Percentiles rank a stretch among this genome's conserved stretches.
Conservation (phyloP, 1,140 invertebrate species). For the Eumeta japonica region DNA sequence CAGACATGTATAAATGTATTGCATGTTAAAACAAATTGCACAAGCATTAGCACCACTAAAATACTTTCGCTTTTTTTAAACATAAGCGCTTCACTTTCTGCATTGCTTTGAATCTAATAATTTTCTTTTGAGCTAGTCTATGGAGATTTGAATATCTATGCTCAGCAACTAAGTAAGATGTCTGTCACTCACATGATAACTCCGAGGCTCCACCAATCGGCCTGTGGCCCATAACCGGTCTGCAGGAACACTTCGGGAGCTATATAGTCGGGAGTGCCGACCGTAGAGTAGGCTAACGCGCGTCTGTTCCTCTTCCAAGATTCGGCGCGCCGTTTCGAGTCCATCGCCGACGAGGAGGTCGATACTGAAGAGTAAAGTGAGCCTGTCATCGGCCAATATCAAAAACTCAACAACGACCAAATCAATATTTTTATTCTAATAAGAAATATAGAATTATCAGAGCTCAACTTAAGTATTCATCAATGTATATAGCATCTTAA, state of each 20-base stretch:
- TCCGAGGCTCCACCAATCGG: constrained; percentile 99
- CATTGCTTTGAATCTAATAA: too few relatives aligned
- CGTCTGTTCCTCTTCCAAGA: constrained; percentile 96
- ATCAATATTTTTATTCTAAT: constrained; percentile 1
- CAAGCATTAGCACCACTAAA: too few relatives aligned
- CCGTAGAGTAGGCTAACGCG: constrained; percentile 92
- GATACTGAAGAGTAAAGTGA: constrained; percentile 39
- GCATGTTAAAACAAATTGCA: too few relatives aligned
- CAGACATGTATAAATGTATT: too few relatives aligned
- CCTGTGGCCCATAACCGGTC: constrained; percentile 94
- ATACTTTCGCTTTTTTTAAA: too few relatives aligned
- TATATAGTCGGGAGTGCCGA: constrained; percentile 99
- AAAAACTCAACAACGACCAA: background rate
- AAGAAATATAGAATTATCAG: constrained; percentile 3
- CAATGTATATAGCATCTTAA: constrained; percentile 3
- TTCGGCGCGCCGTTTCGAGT: constrained; percentile 94
- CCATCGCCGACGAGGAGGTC: constrained; percentile 71
- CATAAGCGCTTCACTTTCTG: too few relatives aligned
- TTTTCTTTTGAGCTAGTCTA: too few relatives aligned
- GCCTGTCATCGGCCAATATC: too few relatives aligned
- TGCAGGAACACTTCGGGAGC: constrained; percentile 96
- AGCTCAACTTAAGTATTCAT: constrained; percentile 2
- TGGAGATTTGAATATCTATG: too few relatives aligned
- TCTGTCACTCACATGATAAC: constrained; percentile 83
- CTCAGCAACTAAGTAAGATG: too few relatives aligned